A percentile compares a stretch with the other conserved stretches of the same genome.
These are phyloP conservation scores for Nixonia krombeini DNA, from an alignment of 1,140 invertebrate genomes.

Conservation along the genomic window DNA sequence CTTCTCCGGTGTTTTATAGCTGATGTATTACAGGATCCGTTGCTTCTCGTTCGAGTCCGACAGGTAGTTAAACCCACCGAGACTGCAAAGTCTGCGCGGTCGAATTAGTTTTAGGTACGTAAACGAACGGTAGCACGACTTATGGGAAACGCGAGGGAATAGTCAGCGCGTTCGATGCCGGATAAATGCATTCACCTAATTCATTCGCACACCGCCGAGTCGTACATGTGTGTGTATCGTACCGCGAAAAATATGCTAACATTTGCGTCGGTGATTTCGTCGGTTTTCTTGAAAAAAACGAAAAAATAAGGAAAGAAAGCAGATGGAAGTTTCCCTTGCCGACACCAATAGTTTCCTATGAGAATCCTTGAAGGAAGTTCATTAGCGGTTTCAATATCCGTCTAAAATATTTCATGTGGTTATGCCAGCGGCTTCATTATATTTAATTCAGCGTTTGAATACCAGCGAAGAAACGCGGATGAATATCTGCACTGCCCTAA, in stretches of 20 bases:
- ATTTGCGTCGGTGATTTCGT: no score
- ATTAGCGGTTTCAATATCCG: not conserved
- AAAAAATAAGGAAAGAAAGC: no score
- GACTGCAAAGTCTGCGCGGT: slow-evolving; percentile 28
- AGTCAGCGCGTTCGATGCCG: slow-evolving; percentile 8
- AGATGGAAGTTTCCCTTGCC: no score
- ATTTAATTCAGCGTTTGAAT: not conserved
- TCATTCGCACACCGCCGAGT: slow-evolving; percentile 1
- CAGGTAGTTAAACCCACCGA: slow-evolving; percentile 33
- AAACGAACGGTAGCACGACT: slow-evolving; percentile 13
- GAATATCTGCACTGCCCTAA: slow-evolving; percentile 6
- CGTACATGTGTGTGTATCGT: no score
- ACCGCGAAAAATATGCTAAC: no score
- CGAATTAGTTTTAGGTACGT: slow-evolving; percentile 40
- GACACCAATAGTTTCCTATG: no score
- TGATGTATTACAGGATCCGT: slow-evolving; percentile 37
- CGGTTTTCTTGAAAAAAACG: no score
- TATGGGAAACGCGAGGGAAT: not conserved
- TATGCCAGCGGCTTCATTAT: not conserved
- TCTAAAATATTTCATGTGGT: not conserved
- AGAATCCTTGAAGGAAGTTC: no score
- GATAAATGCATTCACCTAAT: slow-evolving; percentile 4
- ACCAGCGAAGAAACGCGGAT: not conserved
- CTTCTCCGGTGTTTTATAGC: slow-evolving; percentile 31
- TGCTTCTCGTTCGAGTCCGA: slow-evolving; percentile 38